phyloP scores from a whole-genome alignment of 2,797 vertebrate genomes.

The Nyctalus aviator region DNA sequence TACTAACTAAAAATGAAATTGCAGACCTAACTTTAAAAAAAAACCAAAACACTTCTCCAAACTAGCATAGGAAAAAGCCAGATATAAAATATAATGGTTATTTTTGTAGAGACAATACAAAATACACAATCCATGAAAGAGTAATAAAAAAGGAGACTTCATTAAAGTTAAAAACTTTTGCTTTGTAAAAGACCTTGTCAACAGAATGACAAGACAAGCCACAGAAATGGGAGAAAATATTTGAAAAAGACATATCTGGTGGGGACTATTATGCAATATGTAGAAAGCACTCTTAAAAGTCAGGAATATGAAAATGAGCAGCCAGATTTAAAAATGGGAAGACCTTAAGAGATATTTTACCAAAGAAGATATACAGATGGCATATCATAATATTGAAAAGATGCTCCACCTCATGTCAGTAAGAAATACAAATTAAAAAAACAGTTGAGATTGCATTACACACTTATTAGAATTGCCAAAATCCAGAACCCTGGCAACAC shows the following conservation, averaged over 20 bases:
- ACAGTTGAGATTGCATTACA: background rate
- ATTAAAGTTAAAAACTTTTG: background rate
- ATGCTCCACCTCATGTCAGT: background rate
- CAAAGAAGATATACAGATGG: background rate
- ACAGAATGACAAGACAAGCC: background rate
- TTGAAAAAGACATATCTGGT: background rate
- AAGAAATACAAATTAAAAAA: background rate
- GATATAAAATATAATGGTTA: background rate
- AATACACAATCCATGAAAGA: background rate
- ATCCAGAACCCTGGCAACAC: background rate
- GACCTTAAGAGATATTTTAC: background rate
- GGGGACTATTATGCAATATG: background rate
- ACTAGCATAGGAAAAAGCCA: background rate
- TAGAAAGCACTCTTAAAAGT: background rate
- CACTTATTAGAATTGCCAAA: background rate
- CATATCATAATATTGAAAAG: background rate
- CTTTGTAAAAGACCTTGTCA: background rate
- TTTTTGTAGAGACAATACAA: background rate
- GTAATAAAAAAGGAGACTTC: background rate
- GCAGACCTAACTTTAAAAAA: background rate
- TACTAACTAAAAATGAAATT: background rate
- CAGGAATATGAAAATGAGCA: background rate
- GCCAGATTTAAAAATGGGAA: background rate
- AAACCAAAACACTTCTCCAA: background rate
- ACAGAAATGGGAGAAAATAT: background rate